Evolutionary conservation across 2,797 vertebrate species (phyloP), one percentile per base, ranked within the genome.

Genomic region (Pseudochromis fuscus): DNA sequence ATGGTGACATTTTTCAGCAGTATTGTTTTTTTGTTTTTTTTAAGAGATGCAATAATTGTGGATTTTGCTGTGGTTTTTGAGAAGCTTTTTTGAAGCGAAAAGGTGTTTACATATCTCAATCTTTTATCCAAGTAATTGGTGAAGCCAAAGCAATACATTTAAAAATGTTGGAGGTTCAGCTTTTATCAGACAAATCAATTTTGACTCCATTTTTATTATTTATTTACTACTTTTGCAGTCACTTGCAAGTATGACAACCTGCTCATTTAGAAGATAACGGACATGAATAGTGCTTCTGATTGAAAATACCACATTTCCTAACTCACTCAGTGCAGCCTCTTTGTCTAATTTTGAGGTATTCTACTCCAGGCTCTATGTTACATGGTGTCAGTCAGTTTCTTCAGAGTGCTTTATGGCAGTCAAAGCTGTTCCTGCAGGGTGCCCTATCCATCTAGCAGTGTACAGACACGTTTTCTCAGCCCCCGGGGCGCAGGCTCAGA

Each of bases 401-500:
- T 48, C 45, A 19, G 46, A 62, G 60, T 72, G 73, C 77, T 90
- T 86, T 85, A 75, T 76, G 72, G 76, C 82, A 70, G 72, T 67
- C 52, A 25, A 56, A 89, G 78, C 83, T 77, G 85, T 92, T 93
- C 87, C 89, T 92, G 86, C 88, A 86, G 84, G 92, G 84, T 91
- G 84, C 89, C 89, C 82, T 92, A 85, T 87, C 49, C 81, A 87
- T 88, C 85, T 84, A 69, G 87, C 87, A 86, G 84, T 95, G 94
- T 93, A 94, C 92, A 93, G 94, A 94, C 94, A 95, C 83, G 94
- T 94, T 94, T 92, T 91, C 88, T 90, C 87, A 90, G 88, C 88
- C 92, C 93, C 87, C 61, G 73, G 84, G 94, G 92, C 87, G 56
- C 85, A 82, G 55, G 73, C 89, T 92, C 88, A 89, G 89, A 92